Evolutionary conservation across 2,113 vertebrate genomes (phyloP).

Genomic region (Callocephalon fimbriatum): DNA sequence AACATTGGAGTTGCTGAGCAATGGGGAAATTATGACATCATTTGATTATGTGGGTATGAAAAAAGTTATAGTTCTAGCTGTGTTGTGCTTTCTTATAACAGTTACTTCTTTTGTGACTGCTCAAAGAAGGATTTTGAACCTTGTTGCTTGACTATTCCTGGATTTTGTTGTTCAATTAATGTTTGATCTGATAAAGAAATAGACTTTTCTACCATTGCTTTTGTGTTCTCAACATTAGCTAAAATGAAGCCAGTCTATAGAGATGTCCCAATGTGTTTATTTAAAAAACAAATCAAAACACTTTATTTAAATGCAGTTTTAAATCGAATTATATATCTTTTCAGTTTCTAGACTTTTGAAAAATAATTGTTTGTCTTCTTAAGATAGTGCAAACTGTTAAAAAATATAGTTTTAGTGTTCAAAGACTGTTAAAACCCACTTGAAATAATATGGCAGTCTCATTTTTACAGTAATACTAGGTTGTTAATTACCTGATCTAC

Average conservation of each 20-base stretch:
- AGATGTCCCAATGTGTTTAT: background rate
- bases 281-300: background rate
- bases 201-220: background rate
- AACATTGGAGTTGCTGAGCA: background rate
- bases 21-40: background rate
- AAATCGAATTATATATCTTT: background rate
- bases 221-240: background rate
- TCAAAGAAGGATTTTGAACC: background rate
- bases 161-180: background rate
- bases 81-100: background rate
- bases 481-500: conserved; percentile 76
- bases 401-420: conserved; percentile 54
- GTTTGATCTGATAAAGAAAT: background rate
- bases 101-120: background rate
- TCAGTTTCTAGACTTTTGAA: conserved; percentile 21
- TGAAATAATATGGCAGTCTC: conserved; percentile 69
- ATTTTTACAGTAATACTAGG: conserved; percentile 61
- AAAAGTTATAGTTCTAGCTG: background rate
- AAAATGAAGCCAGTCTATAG: background rate
- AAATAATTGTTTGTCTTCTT: conserved; percentile 33
- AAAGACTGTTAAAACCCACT: conserved; percentile 65
- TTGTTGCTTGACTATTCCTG: background rate
- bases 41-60: background rate
- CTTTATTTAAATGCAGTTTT: background rate
- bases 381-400: conserved; percentile 54